These are phyloP conservation scores for Lepus europaeus DNA, from an alignment of 2,113 vertebrate species.

Conservation along the genomic window DNA sequence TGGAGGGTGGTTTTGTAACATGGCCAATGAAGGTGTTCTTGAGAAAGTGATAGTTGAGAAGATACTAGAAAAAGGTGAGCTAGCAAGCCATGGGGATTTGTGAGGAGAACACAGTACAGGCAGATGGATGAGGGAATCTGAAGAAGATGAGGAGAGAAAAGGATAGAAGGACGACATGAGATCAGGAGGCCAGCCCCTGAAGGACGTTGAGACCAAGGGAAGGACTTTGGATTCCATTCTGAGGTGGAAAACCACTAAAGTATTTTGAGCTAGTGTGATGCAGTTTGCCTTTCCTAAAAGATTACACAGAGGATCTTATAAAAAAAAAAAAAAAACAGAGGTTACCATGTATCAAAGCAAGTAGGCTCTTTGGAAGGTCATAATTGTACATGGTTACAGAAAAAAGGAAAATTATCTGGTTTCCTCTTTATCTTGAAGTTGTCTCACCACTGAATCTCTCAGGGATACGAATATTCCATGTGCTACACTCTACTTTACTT, in stretches of 20 bases:
- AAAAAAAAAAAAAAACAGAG: background rate
- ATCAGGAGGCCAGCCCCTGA: background rate
- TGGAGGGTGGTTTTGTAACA: background rate
- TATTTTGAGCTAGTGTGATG: background rate
- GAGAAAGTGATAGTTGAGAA: background rate
- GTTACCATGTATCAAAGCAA: background rate
- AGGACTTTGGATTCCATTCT: background rate
- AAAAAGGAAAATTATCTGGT: background rate
- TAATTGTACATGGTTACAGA: background rate
- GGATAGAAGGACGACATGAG: no score
- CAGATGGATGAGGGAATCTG: background rate
- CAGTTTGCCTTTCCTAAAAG: slow-evolving; percentile 28
- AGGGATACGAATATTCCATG: background rate
- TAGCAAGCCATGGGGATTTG: background rate
- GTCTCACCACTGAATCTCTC: background rate
- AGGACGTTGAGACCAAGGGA: background rate
- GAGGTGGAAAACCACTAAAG: background rate
- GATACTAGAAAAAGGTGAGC: background rate
- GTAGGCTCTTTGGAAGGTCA: background rate
- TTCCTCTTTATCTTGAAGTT: background rate
- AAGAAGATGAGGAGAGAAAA: background rate
- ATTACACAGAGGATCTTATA: background rate
- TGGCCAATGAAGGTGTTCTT: background rate
- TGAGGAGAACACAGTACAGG: rapidly evolving
- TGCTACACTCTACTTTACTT: slow-evolving; percentile 17